Evolutionary conservation across 1,140 invertebrate genomes (phyloP).

Genomic region (Drosophila pallidifrons): DNA sequence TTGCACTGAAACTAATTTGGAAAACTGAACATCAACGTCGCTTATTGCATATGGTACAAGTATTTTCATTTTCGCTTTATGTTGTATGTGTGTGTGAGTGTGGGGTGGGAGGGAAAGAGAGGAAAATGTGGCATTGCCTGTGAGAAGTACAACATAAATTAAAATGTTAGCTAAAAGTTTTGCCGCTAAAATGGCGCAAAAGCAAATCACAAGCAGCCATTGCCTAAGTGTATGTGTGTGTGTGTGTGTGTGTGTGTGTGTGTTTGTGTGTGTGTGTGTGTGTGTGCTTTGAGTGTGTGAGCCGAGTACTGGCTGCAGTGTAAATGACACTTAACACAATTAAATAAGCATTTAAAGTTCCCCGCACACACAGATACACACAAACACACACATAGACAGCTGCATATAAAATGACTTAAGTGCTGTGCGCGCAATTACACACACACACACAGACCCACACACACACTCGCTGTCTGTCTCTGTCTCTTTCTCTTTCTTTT

Average conservation of each 20-base stretch:
- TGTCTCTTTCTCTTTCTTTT: not conserved
- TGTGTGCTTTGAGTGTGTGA: not conserved
- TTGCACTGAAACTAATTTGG: constrained; percentile 73
- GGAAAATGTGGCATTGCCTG: constrained; percentile 16
- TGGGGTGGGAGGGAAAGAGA: not conserved
- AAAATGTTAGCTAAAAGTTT: constrained; percentile 81
- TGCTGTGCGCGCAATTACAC: constrained; percentile 53
- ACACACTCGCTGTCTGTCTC: not conserved
- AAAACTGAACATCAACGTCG: constrained; percentile 49
- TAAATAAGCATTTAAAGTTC: constrained; percentile 82
- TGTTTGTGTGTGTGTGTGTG: constrained; percentile 17
- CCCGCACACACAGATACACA: constrained; percentile 31
- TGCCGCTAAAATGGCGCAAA: constrained; percentile 68
- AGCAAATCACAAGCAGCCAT: constrained; percentile 10
- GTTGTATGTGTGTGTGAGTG: not conserved
- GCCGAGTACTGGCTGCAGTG: constrained; percentile 42
- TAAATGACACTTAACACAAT: constrained; percentile 83
- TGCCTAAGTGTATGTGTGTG: not conserved
- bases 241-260: constrained; percentile 14
- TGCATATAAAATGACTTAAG: constrained; percentile 52
- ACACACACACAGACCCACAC: constrained; percentile 29
- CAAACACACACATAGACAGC: not conserved
- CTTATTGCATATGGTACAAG: constrained; percentile 16
- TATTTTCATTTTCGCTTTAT: not conserved
- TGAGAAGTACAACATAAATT: constrained; percentile 70